Base-by-base conservation (phyloP, 2,113 vertebrate genomes). In the Okapia johnstoni region DNA sequence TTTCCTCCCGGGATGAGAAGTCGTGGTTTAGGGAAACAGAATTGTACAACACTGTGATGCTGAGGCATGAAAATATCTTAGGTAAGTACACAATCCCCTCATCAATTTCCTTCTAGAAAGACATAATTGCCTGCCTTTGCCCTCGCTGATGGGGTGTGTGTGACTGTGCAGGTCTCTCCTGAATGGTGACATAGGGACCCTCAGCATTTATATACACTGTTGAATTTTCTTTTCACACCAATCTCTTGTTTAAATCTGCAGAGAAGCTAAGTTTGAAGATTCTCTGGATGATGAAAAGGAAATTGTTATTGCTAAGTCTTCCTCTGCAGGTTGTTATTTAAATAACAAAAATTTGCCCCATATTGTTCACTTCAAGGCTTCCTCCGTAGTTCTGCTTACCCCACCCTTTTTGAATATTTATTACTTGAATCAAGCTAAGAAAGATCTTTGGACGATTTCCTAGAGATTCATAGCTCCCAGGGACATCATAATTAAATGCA, bases 11-110 rank as follows among this genome's bases (percentile, higher is more conserved):
- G 95, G 99, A 99, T 83, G 99, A 99, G 97, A 99, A 99, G 98
- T 99, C 99, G n/a, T 99, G 99, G 99, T 99, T 99, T 99, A 98
- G 99, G 98, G 99, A 99, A 98, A 99, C 99, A 1, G 99, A 99
- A 96, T 98, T 99, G 98, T 99, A 99, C 98, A 99, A 99, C 99
- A 99, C 99, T 3, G 99, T 99, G 50, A 99, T 99, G 98, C 99
- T 99, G 97, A 99, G 99, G 84, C 99, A 99, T 2, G 99, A 99
- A 96, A 99, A 99, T 95, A 99, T 99, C 85, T 98, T 99, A 83
- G 99, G 99, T 99, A 96, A 94, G 99, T 97, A 70, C 46, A 36
- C 63, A 16, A 48, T 25, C 36, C 50, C 40, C 79, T 90, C 13
- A 10, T 25, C 90, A 36, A 36, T 90, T 77, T n/a, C 25, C 83